Base-by-base conservation (phyloP, 2,888 invertebrate genomes). In the Polydrusus pterygomalis region DNA sequence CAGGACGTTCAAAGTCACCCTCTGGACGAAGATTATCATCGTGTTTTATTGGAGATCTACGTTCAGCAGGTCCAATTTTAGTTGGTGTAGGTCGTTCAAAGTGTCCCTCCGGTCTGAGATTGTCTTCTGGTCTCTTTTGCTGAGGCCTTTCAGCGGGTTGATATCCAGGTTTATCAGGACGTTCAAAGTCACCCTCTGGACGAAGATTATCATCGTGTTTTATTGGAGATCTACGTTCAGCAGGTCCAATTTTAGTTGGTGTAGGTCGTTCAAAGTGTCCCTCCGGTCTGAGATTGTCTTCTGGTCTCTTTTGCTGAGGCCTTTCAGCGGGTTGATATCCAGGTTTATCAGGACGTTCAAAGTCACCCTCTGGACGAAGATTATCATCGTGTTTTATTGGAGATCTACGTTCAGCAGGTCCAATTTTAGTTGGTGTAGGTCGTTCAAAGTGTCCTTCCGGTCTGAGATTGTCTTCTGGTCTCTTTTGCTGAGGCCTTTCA, bases 141-240 rank as follows among this genome's bases (percentile, higher is more conserved):
- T 86, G 89, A 2, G 91, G 90, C 85, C 90, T 89, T 79, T 91
- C 91, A 1, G 88, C n/a, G n/a, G n/a, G n/a, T n/a, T n/a, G n/a
- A n/a, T n/a, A n/a, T n/a, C n/a, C n/a, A n/a, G n/a, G n/a, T n/a
- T n/a, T n/a, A n/a, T n/a, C n/a, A n/a, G n/a, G n/a, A n/a, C n/a
- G n/a, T n/a, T n/a, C n/a, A n/a, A n/a, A n/a, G n/a, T n/a, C n/a
- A n/a, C n/a, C n/a, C n/a, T n/a, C n/a, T n/a, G n/a, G n/a, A n/a
- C n/a, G n/a, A n/a, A n/a, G n/a, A n/a, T n/a, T n/a, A n/a, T n/a
- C n/a, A n/a, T n/a, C n/a, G n/a, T n/a, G n/a, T n/a, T n/a, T n/a
- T n/a, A n/a, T n/a, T n/a, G n/a, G n/a, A n/a, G n/a, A n/a, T n/a
- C n/a, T n/a, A n/a, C n/a, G n/a, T n/a, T n/a, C n/a, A n/a, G n/a